Evolutionary conservation across 2,113 vertebrate species (phyloP), one percentile per base, ranked within the genome.

Genomic region (Crypturellus undulatus): DNA sequence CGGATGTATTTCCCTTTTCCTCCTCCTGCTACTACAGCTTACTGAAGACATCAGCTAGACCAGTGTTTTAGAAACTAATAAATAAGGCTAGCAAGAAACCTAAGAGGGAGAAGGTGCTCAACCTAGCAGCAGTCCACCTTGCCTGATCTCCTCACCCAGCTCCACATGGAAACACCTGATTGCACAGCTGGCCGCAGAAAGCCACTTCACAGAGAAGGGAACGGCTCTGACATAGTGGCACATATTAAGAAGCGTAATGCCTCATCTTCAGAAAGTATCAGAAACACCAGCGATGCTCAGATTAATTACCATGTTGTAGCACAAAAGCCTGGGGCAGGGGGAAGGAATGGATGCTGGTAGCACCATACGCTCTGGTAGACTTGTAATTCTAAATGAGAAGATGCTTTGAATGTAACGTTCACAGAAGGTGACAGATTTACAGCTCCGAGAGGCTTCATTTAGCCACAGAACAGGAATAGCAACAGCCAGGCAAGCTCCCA

Each of bases 341-440:
- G 70, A 64, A 91, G 49, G 63, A 63, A 49, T 7, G 45, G 59
- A 63, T 92, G 81, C 26, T 79, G 79, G 59, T 64, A 52, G 78
- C 24, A 68, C 56, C 1, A 3, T 25, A 49, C 14, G 36, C 2
- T 40, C 82, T n/a, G 52, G 72, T 40, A 75, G 68, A 56, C 49
- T 82, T 89, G 64, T 79, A 96, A 51, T 36, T 43, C 67, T 68
- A 38, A 25, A 4, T 4, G 22, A 75, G 47, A 92, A 79, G n/a
- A 82, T 0, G 0, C 38, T 38, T 62, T 3, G 28, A 91, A 87
- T 6, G 38, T 65, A 94, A 47, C 1, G 1, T 34, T 80, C 47
- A 19, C 3, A 12, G 47, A 67, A 83, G 52, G 52, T 76, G 89
- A 96, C 72, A 90, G 87, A 90, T 95, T 96, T 89, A 96, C 42